Base-by-base conservation (phyloP, 2,888 invertebrate species). In the Temnothorax rugatulus region DNA sequence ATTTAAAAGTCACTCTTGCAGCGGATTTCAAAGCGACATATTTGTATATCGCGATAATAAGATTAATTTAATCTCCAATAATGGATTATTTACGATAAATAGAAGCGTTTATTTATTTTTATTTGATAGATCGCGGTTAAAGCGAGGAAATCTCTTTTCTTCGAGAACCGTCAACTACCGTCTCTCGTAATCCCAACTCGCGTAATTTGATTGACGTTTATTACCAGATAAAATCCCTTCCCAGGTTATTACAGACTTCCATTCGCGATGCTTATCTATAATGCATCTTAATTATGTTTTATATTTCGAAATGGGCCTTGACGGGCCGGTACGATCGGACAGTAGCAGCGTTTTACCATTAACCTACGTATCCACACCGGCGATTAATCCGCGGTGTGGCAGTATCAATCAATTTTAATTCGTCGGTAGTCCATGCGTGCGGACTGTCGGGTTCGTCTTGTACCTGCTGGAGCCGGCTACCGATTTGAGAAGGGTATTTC, bases 351-450 rank as follows among this genome's bases (percentile, higher is more conserved):
- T 74, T 74, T 87, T 83, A 85, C 66, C 79, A 61, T 81, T 68
- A 64, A 84, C 52, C 15, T 25, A n/a, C 59, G 52, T 34, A 52
- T 66, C 64, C 82, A 64, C 64, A 52, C 54, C 66, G 69, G 29
- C 57, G 64, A 54, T 86, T 77, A 77, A 54, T 71, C 68, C 54
- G 44, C 68, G 63, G 29, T 44, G 15, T 38, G 64, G 79, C 82
- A 77, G 63, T 88, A 91, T 90, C 86, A 85, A 90, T 90, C 91
- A 90, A 88, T 87, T 88, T 86, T 90, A 87, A 88, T 90, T 90
- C 89, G 66, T 90, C 83, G 87, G 83, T 71, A 85, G 86, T 69
- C 63, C 79, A 63, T 84, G 71, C 69, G 59, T 59, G 77, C 25
- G 75, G 59, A 81, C 75, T 59, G 59, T 38, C 59, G 57, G 29